phyloP scores from a whole-genome alignment of 2,888 invertebrate genomes.

The Podotricha telesiphe region DNA sequence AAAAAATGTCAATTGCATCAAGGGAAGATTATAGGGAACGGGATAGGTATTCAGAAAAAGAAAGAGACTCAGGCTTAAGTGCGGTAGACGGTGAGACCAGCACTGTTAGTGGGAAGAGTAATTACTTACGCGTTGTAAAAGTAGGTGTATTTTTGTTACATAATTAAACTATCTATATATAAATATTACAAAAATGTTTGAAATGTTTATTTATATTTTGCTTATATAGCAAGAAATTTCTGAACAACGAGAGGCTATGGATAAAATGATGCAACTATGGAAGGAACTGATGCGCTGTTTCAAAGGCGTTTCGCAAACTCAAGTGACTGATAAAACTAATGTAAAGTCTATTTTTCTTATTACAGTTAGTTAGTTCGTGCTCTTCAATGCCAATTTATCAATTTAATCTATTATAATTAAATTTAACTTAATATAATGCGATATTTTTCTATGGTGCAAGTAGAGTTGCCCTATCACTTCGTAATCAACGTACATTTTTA shows the following conservation, averaged over 20 bases:
- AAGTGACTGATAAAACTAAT: constrained; percentile 59
- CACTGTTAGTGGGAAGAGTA: constrained; percentile 70
- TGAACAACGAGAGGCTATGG: constrained; percentile 78
- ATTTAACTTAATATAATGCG: too few species aligned
- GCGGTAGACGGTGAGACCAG: constrained; percentile 73
- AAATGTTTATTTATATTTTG: background rate
- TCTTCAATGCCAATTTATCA: too few species aligned
- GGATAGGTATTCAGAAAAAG: constrained; percentile 68
- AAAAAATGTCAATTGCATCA: constrained; percentile 64
- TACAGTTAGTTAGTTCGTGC: too few species aligned
- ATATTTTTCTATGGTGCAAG: too few species aligned
- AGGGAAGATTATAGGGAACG: constrained; percentile 61
- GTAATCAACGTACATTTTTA: too few species aligned
- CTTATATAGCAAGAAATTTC: constrained; percentile 70
- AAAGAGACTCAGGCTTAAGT: constrained; percentile 73
- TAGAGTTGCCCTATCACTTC: too few species aligned
- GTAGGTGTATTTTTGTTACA: constrained; percentile 52
- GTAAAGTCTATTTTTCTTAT: constrained; percentile 52
- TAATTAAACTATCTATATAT: background rate
- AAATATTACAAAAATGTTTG: background rate
- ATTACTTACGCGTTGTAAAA: constrained; percentile 72
- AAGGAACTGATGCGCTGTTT: constrained; percentile 78
- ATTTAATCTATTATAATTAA: too few species aligned
- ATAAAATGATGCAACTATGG: constrained; percentile 80
- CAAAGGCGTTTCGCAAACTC: constrained; percentile 67